Conservation (phyloP, 2,888 invertebrate genomes). For the Achlya flavicornis region DNA sequence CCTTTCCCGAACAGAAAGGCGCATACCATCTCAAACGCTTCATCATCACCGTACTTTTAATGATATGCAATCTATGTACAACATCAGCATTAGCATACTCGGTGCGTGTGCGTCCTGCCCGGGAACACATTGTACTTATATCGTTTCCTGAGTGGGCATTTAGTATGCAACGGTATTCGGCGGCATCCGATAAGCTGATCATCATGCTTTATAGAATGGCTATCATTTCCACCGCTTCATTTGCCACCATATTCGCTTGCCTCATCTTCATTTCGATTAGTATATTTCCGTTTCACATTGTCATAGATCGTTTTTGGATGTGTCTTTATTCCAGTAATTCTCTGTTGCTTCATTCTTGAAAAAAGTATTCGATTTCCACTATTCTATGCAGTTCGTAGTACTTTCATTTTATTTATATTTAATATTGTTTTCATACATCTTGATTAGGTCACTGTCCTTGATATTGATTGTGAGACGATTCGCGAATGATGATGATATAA, state of each 20-base stretch:
- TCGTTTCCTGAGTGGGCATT: slow-evolving; percentile 50
- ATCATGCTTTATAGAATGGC: slow-evolving; percentile 26
- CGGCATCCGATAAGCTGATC: slow-evolving; percentile 40
- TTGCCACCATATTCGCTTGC: neutral
- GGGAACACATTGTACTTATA: slow-evolving; percentile 1
- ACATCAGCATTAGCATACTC: slow-evolving; percentile 23
- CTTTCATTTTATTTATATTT: neutral
- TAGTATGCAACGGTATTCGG: slow-evolving; percentile 50
- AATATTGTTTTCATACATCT: neutral
- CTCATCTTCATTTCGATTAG: neutral
- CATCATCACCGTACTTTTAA: slow-evolving; percentile 10
- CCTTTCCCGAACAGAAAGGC: neutral
- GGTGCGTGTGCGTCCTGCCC: slow-evolving; percentile 10
- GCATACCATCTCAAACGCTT: slow-evolving; percentile 2
- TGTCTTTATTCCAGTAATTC: neutral
- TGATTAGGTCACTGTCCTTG: neutral
- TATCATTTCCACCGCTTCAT: neutral
- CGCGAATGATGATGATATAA: neutral
- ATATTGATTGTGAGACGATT: slow-evolving; percentile 1
- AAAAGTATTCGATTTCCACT: neutral
- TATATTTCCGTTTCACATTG: neutral
- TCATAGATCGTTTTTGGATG: neutral
- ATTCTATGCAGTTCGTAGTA: neutral
- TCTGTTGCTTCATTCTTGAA: too few species aligned
- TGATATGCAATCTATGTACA: slow-evolving; percentile 13